Conservation (phyloP, 2,888 invertebrate species). For the Eupithecia insigniata region DNA sequence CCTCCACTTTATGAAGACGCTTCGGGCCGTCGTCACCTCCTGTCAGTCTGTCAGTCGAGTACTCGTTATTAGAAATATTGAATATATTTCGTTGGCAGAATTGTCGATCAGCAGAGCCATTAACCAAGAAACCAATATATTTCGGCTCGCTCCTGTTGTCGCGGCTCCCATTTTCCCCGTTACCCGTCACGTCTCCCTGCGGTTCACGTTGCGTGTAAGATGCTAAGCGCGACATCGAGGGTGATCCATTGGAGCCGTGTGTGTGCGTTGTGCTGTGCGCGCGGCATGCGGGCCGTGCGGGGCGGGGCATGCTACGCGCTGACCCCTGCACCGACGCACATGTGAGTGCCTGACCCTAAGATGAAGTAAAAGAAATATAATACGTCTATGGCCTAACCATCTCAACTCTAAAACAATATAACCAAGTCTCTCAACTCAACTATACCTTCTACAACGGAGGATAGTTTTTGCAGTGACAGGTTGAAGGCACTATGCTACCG, state of each 20-base stretch:
- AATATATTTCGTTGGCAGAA: constrained; percentile 6
- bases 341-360: neutral
- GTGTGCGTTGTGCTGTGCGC: constrained; percentile 6
- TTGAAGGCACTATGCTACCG: neutral
- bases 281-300: neutral
- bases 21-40: constrained; percentile 3
- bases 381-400: too few species aligned
- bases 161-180: neutral
- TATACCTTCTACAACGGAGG: neutral
- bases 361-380: too few species aligned
- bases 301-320: neutral
- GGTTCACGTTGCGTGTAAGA: neutral
- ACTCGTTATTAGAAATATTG: constrained; percentile 3
- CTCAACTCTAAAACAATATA: too few species aligned
- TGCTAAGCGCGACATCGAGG: neutral
- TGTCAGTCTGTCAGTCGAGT: constrained; percentile 8
- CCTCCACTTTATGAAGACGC: neutral
- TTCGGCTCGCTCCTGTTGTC: neutral
- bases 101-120: too few species aligned
- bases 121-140: too few species aligned
- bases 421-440: too few species aligned
- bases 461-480: neutral
- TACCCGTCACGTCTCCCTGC: neutral
- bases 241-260: constrained; percentile 1
- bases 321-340: neutral